These are phyloP conservation scores for Eulemur coronatus DNA, from an alignment of 2,797 vertebrate species.

Conservation along the genomic window DNA sequence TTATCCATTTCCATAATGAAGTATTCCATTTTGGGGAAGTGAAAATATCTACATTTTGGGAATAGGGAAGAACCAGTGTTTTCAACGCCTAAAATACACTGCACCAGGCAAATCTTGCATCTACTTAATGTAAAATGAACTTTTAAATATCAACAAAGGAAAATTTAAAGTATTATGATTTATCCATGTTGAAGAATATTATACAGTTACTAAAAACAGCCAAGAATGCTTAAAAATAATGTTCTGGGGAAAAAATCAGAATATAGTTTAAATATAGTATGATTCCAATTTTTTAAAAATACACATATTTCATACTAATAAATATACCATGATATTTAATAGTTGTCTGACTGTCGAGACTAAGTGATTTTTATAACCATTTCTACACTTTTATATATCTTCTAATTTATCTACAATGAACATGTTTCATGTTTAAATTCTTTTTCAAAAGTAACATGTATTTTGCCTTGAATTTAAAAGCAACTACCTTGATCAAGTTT, in stretches of 20 bases:
- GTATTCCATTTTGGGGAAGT: background rate
- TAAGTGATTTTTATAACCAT: background rate
- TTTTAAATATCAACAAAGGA: slow-evolving; percentile 1
- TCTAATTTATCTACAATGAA: background rate
- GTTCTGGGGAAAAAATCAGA: background rate
- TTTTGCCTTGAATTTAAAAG: slow-evolving; percentile 39
- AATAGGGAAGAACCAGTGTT: background rate
- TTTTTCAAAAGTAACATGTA: slow-evolving; percentile 11
- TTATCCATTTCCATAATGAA: slow-evolving; percentile 2
- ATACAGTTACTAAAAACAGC: slow-evolving; percentile 13
- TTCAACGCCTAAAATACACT: background rate
- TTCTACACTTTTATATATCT: background rate
- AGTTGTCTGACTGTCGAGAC: background rate
- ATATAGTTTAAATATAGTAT: background rate
- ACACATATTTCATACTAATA: background rate
- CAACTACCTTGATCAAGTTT: background rate
- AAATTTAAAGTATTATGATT: background rate
- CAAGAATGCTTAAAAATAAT: background rate
- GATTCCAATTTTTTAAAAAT: background rate
- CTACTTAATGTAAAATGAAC: background rate
- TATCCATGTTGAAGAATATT: slow-evolving; percentile 1
- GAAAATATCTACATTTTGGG: background rate
- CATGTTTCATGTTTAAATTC: background rate
- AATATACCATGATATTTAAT: slow-evolving; percentile 11
- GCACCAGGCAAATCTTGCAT: background rate